Conservation (phyloP, 2,888 invertebrate genomes). For the Trachelus iudaicus region DNA sequence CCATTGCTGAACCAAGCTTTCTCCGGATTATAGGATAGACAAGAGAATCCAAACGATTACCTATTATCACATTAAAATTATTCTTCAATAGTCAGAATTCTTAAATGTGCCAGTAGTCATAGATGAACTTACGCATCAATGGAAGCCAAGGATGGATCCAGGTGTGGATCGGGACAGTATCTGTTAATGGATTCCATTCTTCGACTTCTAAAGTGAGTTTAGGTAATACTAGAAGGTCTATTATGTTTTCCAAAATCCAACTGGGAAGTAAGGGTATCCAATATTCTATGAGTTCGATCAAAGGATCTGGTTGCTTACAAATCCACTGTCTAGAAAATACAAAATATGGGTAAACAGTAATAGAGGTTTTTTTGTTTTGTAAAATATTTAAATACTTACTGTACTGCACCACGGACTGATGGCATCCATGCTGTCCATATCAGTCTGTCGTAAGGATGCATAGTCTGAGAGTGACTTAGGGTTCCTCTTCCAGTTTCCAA, state of each 20-base stretch:
- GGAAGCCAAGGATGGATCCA: constrained; percentile 99
- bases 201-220: constrained; percentile 80
- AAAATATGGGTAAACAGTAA: constrained; percentile 13
- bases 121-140: constrained; percentile 72
- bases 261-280: constrained; percentile 85
- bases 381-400: constrained; percentile 68
- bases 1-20: constrained; percentile 88
- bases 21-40: constrained; percentile 93
- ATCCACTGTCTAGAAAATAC: constrained; percentile 77
- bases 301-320: constrained; percentile 80
- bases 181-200: constrained; percentile 95
- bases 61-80: constrained; percentile 32
- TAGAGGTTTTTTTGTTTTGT: constrained; percentile 8
- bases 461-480: constrained; percentile 64
- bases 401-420: constrained; percentile 77
- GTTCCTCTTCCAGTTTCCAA: constrained; percentile 64
- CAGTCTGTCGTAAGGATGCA: constrained; percentile 82
- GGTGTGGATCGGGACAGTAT: constrained; percentile 93
- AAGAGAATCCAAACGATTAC: constrained; percentile 68
- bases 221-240: constrained; percentile 86
- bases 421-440: constrained; percentile 94
- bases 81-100: not conserved
- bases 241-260: constrained; percentile 85
- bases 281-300: constrained; percentile 81
- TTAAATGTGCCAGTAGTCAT: not conserved